A percentile compares a stretch with the other conserved stretches of the same genome.
phyloP scores from a whole-genome alignment of 2,797 vertebrate genomes.

The Protosalanx chinensis region DNA sequence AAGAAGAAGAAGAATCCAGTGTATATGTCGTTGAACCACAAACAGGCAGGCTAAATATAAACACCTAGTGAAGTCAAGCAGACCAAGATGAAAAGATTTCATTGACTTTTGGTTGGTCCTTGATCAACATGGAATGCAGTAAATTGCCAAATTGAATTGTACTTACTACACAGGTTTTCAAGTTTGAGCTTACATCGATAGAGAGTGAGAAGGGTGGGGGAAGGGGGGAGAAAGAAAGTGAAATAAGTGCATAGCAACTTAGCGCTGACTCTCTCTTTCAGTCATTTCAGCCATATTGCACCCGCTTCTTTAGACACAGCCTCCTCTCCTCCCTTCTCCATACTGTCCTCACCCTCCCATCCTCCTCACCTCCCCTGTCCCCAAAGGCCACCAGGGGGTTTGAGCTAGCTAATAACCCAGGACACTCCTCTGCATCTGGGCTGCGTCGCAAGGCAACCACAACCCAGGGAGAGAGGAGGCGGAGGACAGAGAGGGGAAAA shows the following conservation, averaged over 20 bases:
- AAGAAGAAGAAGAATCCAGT: not conserved
- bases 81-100: not conserved
- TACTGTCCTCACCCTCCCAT: not conserved
- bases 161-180: not conserved
- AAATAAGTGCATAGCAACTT: not conserved
- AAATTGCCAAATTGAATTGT: constrained; percentile 20
- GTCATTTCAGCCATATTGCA: not conserved
- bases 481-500: constrained; percentile 30
- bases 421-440: constrained; percentile 55
- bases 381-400: constrained; percentile 29
- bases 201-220: not conserved
- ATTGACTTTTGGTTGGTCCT: not conserved
- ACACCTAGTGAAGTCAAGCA: too few species aligned
- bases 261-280: constrained; percentile 3
- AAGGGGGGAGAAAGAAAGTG: not conserved
- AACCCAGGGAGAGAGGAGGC: constrained; percentile 32
- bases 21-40: not conserved
- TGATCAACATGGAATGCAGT: constrained; percentile 9
- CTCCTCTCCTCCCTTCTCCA: not conserved
- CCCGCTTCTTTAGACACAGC: constrained; percentile 7
- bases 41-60: not conserved
- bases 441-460: constrained; percentile 57
- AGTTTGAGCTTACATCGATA: not conserved
- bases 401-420: constrained; percentile 70
- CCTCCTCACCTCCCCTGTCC: constrained; percentile 15